These are phyloP conservation scores for Thermophis baileyi DNA, from an alignment of 2,113 vertebrate species.

Conservation along the genomic window DNA sequence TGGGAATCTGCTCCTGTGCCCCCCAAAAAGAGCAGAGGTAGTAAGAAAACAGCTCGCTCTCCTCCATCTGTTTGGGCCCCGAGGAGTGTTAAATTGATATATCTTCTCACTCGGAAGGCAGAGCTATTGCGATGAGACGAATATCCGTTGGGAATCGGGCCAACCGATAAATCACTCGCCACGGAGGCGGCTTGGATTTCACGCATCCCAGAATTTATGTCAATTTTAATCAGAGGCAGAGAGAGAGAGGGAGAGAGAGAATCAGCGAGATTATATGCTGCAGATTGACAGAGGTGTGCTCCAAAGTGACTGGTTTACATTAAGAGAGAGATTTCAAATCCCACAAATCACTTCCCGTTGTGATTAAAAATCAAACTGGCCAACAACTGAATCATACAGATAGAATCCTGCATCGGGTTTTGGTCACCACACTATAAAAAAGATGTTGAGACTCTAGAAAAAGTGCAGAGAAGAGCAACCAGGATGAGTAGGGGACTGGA, in stretches of 20 bases:
- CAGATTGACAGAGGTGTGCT: not conserved
- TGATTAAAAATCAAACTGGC: not conserved
- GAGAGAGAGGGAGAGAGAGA: too few species aligned
- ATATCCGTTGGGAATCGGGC: slow-evolving; percentile 18
- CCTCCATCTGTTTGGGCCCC: not conserved
- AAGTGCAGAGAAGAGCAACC: too few species aligned
- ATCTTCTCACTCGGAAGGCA: not conserved
- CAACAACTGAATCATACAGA: too few species aligned
- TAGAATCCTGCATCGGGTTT: too few species aligned
- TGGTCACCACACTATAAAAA: too few species aligned
- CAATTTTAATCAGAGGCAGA: not conserved
- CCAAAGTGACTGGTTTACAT: not conserved
- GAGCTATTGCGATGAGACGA: slow-evolving; percentile 33
- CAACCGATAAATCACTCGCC: slow-evolving; percentile 43
- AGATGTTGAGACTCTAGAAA: too few species aligned
- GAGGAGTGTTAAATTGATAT: slow-evolving; percentile 48
- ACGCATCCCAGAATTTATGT: accelerated
- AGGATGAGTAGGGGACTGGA: too few species aligned
- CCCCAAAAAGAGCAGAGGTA: not conserved
- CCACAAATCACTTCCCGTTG: not conserved
- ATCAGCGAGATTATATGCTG: not conserved
- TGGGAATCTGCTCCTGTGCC: not conserved
- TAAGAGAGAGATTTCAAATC: not conserved
- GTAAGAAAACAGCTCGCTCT: not conserved
- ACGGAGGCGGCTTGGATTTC: not conserved